Evolutionary conservation across 2,888 invertebrate species (phyloP), one percentile per base, ranked within the genome.

Genomic region (Chesias legatella): DNA sequence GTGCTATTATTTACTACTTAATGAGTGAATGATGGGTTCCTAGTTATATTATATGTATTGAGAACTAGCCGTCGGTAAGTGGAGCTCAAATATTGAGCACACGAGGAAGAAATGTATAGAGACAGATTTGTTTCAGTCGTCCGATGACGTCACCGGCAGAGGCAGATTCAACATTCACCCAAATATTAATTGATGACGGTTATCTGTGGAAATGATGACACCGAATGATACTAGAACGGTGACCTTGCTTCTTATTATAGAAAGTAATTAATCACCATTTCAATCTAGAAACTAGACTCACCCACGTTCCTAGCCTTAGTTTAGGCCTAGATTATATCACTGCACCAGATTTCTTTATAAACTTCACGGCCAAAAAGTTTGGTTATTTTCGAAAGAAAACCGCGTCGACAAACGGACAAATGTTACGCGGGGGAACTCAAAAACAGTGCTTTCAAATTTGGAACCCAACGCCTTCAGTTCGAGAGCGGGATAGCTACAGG

Each of bases 401-500:
- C 56, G 43, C 47, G 42, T 35, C 40, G 30, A 36, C 37, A 40
- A 35, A 40, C 42, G 51, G 43, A 48, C 51, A 45, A 40, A 48
- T 45, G 34, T 42, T 33, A 29, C 43, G 43, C n/a, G 57, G 58
- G 60, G 53, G 48, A 55, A 61, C 58, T 58, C 57, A 58, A 62
- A 67, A 67, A 62, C 59, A 55, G 57, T 46, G 51, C 51, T 53
- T 56, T 34, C 10, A 34, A 41, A 53, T 59, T 63, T 60, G 53
- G 56, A 56, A 58, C 58, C 59, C 51, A 49, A 57, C 40, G 63
- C 58, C 63, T 64, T 67, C 61, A 63, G 59, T 48, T 53, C 59
- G 47, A 52, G 74, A 82, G 48, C 47, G 79, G 70, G 84, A 84
- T 57, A 59, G 63, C 48, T 51, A 50, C 58, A 60, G 54, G 64